These are phyloP conservation scores for Rattus rattus DNA, from an alignment of 2,113 vertebrate genomes.

Conservation along the genomic window DNA sequence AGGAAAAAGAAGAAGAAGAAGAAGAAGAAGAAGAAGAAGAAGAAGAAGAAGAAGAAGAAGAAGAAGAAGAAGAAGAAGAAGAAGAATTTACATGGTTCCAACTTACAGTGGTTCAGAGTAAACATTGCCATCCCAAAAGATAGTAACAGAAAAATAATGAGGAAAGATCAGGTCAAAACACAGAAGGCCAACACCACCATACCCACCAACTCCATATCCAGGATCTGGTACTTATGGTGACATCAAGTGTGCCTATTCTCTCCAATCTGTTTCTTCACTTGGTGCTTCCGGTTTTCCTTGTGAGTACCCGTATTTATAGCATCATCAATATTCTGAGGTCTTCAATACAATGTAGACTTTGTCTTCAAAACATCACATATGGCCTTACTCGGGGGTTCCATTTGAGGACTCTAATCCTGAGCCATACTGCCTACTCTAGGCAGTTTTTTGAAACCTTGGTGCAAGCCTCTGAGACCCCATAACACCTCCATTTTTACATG, in stretches of 20 bases:
- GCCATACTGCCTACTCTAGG: neutral
- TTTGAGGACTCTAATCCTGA: neutral
- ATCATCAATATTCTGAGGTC: neutral
- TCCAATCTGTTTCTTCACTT: neutral
- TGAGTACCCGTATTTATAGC: neutral
- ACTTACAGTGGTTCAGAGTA: neutral
- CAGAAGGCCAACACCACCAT: neutral
- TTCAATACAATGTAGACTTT: neutral
- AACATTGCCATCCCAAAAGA: neutral
- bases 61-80: no score
- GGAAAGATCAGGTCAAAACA: neutral
- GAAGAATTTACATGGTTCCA: neutral
- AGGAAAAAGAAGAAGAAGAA: no score
- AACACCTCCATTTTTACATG: neutral
- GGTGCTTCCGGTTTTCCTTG: neutral
- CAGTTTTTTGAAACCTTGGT: neutral
- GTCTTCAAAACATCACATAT: neutral
- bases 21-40: no score
- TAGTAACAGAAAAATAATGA: neutral
- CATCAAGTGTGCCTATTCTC: neutral
- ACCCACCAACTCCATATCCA: neutral
- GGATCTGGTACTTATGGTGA: neutral
- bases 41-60: no score
- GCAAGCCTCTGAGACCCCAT: neutral
- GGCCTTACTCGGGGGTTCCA: neutral